Evolutionary conservation across 2,797 vertebrate species (phyloP), one percentile per base, ranked within the genome.

Genomic region (Sciurus carolinensis): DNA sequence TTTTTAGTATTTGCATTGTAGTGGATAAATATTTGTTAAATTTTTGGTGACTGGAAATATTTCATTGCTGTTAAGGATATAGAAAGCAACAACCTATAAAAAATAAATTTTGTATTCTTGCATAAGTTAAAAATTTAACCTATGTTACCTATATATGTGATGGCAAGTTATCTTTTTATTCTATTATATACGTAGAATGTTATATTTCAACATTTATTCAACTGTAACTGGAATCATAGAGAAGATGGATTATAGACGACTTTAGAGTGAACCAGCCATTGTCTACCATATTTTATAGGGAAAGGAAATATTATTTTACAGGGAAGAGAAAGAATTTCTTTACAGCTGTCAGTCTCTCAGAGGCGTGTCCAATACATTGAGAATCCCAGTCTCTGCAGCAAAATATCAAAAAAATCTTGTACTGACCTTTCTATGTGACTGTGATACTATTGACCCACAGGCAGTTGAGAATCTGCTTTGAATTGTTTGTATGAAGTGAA

Each of bases 1-100:
- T 57, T 79, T 88, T 76, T 57, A 84, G 11, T 50, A 26, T 83
- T 66, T 88, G 3, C 12, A 62, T 88, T 72, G 89, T 95, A 33
- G 15, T 92, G 75, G 66, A 28, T 15, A 91, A 95, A 54, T 72
- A 86, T 94, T 42, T 69, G n/a, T 80, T 85, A 87, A 90, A 82
- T 93, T 88, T 76, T 28, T 93, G 67, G 75, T 66, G 14, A 92
- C 54, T 42, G 52, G 13, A 95, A 96, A 69, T 86, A 92, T 57
- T 92, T 76, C 54, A 76, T 36, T 95, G 33, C 71, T 8, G 67
- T 9, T 81, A 91, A 73, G 4, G 3, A 54, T 52, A 82, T n/a
- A 13, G 47, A 89, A 82, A 81, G 20, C 52, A 87, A 93, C 33
- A 83, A 77, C 3, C 36, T 87, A 79, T 67, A 76, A n/a, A 85